Evolutionary conservation across 2,113 vertebrate genomes (phyloP), one percentile per base, ranked within the genome.

Genomic region (Vireo altiloquus): DNA sequence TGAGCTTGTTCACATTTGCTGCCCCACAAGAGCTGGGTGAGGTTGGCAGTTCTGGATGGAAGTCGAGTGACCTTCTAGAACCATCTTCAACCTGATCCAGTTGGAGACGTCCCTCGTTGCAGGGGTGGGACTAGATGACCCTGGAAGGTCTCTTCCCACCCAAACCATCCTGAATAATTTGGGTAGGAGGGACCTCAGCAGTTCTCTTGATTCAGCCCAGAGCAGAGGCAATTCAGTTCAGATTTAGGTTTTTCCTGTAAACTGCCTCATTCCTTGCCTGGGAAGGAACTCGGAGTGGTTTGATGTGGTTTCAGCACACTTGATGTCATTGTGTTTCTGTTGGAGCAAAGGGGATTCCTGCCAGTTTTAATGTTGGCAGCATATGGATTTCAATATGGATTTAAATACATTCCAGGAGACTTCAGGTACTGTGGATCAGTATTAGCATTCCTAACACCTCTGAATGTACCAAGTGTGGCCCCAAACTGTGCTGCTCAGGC

Each of bases 21-120:
- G 2, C 18, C 81, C 19, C 22, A 27, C 19, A 4, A 7, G 46
- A 31, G n/a, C 13, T 31, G 60, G 33, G 20, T 46, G 82, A 11
- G 22, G 16, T 24, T 79, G 61, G 57, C 49, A 68, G 0, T 39
- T 81, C 52, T 44, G 76, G 61, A 28, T 53, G 77, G 47, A 60
- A 42, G 25, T 17, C 7, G 5, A 35, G 10, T 23, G n/a, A 35
- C 25, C 20, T 49, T n/a, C 22, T 0, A n/a, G 64, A 61, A 11
- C 25, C 42, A 37, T n/a, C 13, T 46, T 60, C 47, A 46, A 0
- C 42, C 31, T 50, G n/a, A 20, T 33, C 22, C 25, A 15, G 11
- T 6, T n/a, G 59, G 22, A 37, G 49, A 19, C 1, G 2, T 17
- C 65, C 22, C 31, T 64, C 21, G 1, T 7, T 83, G 35, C 61